Evolutionary conservation across 2,888 invertebrate genomes (phyloP), one percentile per base, ranked within the genome.

Genomic region (Eilema caniola): DNA sequence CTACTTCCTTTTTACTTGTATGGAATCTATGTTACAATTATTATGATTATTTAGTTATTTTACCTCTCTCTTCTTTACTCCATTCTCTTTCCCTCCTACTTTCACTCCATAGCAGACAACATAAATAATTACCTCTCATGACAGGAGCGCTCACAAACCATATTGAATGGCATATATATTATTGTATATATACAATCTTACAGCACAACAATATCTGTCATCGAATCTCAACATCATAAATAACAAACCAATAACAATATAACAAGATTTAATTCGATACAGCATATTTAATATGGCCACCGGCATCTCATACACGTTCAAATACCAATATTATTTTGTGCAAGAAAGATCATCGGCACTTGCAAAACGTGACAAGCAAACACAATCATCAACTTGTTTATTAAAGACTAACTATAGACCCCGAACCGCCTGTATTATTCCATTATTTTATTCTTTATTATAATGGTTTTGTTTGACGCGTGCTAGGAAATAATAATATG

Each of bases 361-460:
- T 67, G 74, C 70, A 14, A 73, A 74, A 78, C 87, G 87, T 85
- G 86, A 83, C 66, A 59, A 14, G 86, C 61, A 75, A 72, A 59
- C 78, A 41, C 67, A 85, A 80, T 72, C 33, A 70, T 53, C 23
- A 57, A 66, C 59, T 69, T 62, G 71, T 69, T 72, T 76, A 75
- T 77, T 74, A 74, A 80, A 75, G 76, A 80, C 76, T 79, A 75
- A 73, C 75, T 65, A 64, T 68, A 71, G 65, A 75, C 69, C 72
- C 57, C 72, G 67, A 63, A 28, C 28, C 72, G 75, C 65, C 69
- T 74, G 79, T 80, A 82, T 76, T 80, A 79, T 85, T 85, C 86
- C 84, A 84, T 80, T 80, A 72, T 81, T 77, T 80, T 82, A 71
- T 84, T 74, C 74, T 80, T 81, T 82, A 83, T 76, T 80, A 74